Evolutionary conservation across 2,113 vertebrate genomes (phyloP).

Genomic region (Fregetta grallaria): DNA sequence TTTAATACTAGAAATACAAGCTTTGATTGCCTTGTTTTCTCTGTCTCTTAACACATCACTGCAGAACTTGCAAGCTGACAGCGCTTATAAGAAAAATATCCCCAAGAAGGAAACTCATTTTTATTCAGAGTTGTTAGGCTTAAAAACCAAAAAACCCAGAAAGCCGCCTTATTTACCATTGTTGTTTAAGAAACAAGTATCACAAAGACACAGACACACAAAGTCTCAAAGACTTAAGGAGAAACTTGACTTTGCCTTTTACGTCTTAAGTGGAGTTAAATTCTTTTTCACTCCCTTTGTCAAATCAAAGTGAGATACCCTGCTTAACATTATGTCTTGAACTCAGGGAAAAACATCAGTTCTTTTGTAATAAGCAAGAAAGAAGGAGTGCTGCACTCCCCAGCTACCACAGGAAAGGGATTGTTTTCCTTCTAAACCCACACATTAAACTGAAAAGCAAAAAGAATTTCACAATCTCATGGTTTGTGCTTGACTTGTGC

Average conservation of each 20-base stretch:
- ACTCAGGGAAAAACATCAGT: neutral
- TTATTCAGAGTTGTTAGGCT: neutral
- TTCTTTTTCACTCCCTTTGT: neutral
- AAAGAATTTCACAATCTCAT: neutral
- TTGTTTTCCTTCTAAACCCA: neutral
- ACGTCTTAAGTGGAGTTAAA: neutral
- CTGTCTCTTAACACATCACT: neutral
- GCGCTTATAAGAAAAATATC: neutral
- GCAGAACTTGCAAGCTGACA: neutral
- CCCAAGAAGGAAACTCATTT: neutral
- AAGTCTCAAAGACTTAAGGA: neutral
- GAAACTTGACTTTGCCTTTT: neutral
- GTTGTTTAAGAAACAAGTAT: neutral
- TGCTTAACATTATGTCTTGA: neutral
- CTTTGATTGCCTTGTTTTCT: neutral
- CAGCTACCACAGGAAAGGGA: neutral
- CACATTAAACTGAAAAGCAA: neutral
- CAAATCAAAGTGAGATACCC: neutral
- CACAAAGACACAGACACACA: neutral
- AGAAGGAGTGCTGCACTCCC: accelerated
- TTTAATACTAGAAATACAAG: neutral
- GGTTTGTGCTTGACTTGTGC: neutral
- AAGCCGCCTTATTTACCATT: neutral
- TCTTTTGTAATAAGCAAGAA: neutral
- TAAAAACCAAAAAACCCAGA: neutral